A percentile compares a stretch with the other conserved stretches of the same genome.
phyloP scores from a whole-genome alignment of 2,888 invertebrate genomes.

The Cheilosia vernalis region DNA sequence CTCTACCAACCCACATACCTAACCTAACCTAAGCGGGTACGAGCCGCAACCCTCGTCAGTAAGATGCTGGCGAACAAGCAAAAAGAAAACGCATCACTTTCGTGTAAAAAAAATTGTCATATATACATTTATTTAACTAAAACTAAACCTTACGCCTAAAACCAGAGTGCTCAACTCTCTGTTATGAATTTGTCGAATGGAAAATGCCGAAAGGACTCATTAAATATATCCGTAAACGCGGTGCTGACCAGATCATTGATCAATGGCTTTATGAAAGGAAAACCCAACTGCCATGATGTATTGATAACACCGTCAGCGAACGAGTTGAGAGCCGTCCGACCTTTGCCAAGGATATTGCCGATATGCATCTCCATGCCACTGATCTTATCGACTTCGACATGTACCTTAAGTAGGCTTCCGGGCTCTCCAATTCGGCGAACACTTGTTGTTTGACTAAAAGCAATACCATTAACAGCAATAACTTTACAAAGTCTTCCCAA shows the following conservation, averaged over 20 bases:
- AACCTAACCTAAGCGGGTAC: too few species aligned
- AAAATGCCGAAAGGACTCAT: slow-evolving; percentile 89
- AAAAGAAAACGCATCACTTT: background rate
- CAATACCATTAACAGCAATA: background rate
- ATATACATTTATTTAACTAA: slow-evolving; percentile 48
- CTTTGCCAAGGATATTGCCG: slow-evolving; percentile 87
- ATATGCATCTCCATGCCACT: slow-evolving; percentile 91
- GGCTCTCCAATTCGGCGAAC: slow-evolving; percentile 83
- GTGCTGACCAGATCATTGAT: slow-evolving; percentile 93
- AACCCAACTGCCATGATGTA: slow-evolving; percentile 91
- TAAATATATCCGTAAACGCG: slow-evolving; percentile 93
- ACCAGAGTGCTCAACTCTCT: slow-evolving; percentile 46
- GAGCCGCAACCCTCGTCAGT: background rate
- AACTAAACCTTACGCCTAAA: slow-evolving; percentile 19
- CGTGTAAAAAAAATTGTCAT: slow-evolving; percentile 32
- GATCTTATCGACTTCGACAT: slow-evolving; percentile 89
- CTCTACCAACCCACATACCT: too few species aligned
- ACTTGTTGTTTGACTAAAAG: slow-evolving; percentile 84
- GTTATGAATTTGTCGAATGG: slow-evolving; percentile 88
- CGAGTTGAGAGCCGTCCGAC: slow-evolving; percentile 86
- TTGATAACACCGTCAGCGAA: slow-evolving; percentile 91
- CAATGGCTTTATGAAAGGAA: slow-evolving; percentile 89
- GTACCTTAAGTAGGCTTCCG: slow-evolving; percentile 85
- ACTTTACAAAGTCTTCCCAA: background rate
- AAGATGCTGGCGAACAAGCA: background rate